Evolutionary conservation across 1,140 invertebrate species (phyloP).

Genomic region (Latrodectus geometricus): DNA sequence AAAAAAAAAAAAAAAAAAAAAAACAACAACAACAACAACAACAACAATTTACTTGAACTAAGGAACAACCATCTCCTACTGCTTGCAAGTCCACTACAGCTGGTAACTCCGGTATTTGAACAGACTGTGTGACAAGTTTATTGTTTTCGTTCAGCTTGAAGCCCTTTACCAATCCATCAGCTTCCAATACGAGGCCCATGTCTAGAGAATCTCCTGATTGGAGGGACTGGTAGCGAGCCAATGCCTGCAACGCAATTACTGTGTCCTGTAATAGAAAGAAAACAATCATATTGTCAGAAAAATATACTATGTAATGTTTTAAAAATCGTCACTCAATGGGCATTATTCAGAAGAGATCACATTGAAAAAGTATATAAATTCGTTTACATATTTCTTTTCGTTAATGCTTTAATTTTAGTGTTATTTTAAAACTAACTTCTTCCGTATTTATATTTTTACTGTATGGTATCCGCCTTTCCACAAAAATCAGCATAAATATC

Average conservation of each 20-base stretch:
- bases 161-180: constrained; percentile 66
- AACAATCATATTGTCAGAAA: not conserved
- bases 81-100: constrained; percentile 71
- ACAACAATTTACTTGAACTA: constrained; percentile 72
- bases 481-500: too few species aligned
- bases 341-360: not conserved
- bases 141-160: constrained; percentile 69
- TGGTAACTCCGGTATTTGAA: constrained; percentile 70
- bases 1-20: too few species aligned
- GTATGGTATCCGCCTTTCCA: too few species aligned
- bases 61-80: constrained; percentile 74
- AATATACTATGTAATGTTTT: not conserved
- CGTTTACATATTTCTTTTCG: too few species aligned
- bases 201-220: constrained; percentile 67
- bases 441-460: too few species aligned
- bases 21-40: too few species aligned
- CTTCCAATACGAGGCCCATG: constrained; percentile 69
- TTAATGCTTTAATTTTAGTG: too few species aligned
- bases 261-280: constrained; percentile 74
- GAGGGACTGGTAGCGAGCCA: constrained; percentile 73
- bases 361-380: too few species aligned
- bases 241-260: constrained; percentile 77
- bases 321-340: not conserved
- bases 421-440: too few species aligned
- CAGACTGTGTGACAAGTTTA: constrained; percentile 69